A percentile compares a stretch with the other conserved stretches of the same genome.
These are phyloP conservation scores for Tinea trinotella DNA, from an alignment of 2,888 invertebrate genomes.

Conservation along the genomic window DNA sequence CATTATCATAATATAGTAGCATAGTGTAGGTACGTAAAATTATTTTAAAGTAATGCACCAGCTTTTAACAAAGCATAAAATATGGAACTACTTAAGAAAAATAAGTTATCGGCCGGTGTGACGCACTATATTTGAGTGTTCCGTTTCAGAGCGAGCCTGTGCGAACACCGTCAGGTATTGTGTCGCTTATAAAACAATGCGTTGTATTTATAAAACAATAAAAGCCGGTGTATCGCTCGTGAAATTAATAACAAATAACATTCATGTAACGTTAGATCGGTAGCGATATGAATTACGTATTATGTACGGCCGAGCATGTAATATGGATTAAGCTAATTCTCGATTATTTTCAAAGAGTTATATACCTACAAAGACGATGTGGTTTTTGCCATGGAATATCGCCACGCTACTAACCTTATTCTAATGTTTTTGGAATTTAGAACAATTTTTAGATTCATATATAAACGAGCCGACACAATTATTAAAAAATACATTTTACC, in stretches of 20 bases:
- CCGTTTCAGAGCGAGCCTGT: constrained; percentile 11
- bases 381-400: too few relatives aligned
- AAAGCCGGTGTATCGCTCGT: constrained; percentile 69
- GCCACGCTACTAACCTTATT: too few relatives aligned
- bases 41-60: too few relatives aligned
- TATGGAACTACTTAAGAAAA: background rate
- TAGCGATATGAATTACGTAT: constrained; percentile 50
- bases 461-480: too few relatives aligned
- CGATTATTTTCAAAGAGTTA: background rate
- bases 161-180: constrained; percentile 61
- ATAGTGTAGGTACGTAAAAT: too few relatives aligned
- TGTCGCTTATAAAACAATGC: constrained; percentile 70
- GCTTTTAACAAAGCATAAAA: too few relatives aligned
- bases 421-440: too few relatives aligned
- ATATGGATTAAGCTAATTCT: constrained; percentile 1
- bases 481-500: too few relatives aligned
- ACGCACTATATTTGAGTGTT: constrained; percentile 12
- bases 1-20: too few relatives aligned
- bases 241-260: constrained; percentile 74
- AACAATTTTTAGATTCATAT: too few relatives aligned
- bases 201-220: constrained; percentile 71
- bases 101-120: constrained; percentile 7
- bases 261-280: constrained; percentile 69
- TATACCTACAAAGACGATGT: too few relatives aligned
- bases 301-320: constrained; percentile 4